A percentile compares a stretch with the other conserved stretches of the same genome.
Conservation (phyloP, 2,888 invertebrate species). For the Drosophila crucigera region DNA sequence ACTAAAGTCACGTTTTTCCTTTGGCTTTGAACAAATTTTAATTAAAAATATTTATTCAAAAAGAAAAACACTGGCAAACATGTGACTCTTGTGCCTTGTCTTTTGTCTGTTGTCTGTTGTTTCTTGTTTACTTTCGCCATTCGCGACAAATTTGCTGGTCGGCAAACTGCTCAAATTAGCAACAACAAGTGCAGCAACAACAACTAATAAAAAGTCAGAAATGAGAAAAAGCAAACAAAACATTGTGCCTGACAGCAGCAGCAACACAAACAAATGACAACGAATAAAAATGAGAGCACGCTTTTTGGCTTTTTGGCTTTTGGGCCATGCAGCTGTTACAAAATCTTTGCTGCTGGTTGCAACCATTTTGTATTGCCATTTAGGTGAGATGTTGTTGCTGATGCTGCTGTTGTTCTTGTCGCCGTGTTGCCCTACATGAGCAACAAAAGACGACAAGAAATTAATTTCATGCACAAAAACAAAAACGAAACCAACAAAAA, state of each 20-base stretch:
- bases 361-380: constrained; percentile 80
- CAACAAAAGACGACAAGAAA: constrained; percentile 81
- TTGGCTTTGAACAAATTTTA: constrained; percentile 60
- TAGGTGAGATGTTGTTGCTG: constrained; percentile 69
- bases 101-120: constrained; percentile 42
- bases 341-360: constrained; percentile 74
- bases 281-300: constrained; percentile 77
- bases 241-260: constrained; percentile 58
- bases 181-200: constrained; percentile 53
- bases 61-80: constrained; percentile 48
- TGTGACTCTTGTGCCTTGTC: constrained; percentile 54
- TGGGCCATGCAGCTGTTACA: constrained; percentile 76
- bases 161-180: constrained; percentile 77
- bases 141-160: constrained; percentile 55
- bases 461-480: constrained; percentile 72
- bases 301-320: constrained; percentile 78
- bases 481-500: constrained; percentile 67
- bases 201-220: constrained; percentile 64
- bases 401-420: constrained; percentile 48
- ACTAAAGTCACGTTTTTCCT: constrained; percentile 48
- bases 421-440: constrained; percentile 67
- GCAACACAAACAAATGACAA: constrained; percentile 46
- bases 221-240: constrained; percentile 72
- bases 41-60: constrained; percentile 73
- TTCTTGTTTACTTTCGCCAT: constrained; percentile 71